Base-by-base conservation (phyloP, 2,888 invertebrate species). In the Empis livida region DNA sequence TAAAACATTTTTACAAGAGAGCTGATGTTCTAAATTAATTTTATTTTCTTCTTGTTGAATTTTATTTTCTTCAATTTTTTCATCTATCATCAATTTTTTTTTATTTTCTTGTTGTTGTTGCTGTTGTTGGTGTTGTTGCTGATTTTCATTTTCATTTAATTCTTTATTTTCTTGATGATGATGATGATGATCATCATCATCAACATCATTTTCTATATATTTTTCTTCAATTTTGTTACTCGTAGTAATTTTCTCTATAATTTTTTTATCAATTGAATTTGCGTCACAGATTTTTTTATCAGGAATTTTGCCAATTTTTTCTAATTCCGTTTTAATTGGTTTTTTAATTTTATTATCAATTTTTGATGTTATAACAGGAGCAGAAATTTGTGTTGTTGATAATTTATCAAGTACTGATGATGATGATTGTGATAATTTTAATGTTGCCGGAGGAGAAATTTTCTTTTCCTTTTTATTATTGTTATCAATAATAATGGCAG, bases 1-100 rank as follows among this genome's bases (percentile, higher is more conserved):
- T 10, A 41, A n/a, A 27, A 41, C 23, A n/a, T 23, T 41, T 41
- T 41, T 41, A 41, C 9, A 41, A 14, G 41, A 41, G 20, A 41
- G 41, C 23, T 41, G 41, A 23, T 27, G 41, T 35, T 35, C n/a
- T 4, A 35, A 49, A 13, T 47, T 57, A 46, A 53, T 56, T 47
- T 51, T 51, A 37, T 44, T 52, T n/a, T 27, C 48, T n/a, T 35
- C 51, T 15, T 38, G 47, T 37, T 38, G 48, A 31, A 44, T 35
- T 35, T 35, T n/a, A n/a, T 35, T 35, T 35, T 35, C n/a, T 8
- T 27, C 9, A 8, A 8, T 9, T 6, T 8, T 27, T 27, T 27
- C 23, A 8, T 27, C 9, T 8, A 6, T n/a, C n/a, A n/a, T n/a
- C n/a, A n/a, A n/a, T n/a, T n/a, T n/a, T n/a, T n/a, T n/a, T n/a